These are phyloP conservation scores for Oreotrochilus melanogaster DNA, from an alignment of 2,113 vertebrate species.

Conservation along the genomic window DNA sequence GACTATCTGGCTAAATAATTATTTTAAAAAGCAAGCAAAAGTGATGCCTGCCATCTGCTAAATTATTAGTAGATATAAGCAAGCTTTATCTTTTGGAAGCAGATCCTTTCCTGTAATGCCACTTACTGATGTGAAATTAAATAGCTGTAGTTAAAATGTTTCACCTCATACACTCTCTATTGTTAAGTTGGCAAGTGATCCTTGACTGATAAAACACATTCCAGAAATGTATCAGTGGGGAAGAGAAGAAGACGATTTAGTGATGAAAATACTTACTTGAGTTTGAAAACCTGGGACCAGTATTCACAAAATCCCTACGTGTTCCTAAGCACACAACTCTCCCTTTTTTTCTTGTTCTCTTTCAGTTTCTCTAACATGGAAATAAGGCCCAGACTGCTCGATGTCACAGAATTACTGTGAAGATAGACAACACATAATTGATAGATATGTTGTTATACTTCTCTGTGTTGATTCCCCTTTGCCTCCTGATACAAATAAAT, in stretches of 20 bases:
- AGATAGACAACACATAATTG: not conserved
- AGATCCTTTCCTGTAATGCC: slow-evolving; percentile 10
- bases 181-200: not conserved
- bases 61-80: slow-evolving; percentile 38
- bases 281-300: not conserved
- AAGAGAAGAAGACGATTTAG: not conserved
- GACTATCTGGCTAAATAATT: slow-evolving; percentile 34
- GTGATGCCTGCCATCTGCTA: slow-evolving; percentile 7
- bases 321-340: not conserved
- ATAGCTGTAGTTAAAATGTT: not conserved
- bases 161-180: not conserved
- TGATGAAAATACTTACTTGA: not conserved
- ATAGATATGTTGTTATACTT: not conserved
- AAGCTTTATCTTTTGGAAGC: slow-evolving; percentile 18
- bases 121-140: slow-evolving; percentile 43
- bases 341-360: not conserved
- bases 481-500: not conserved
- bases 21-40: slow-evolving; percentile 16
- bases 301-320: not conserved
- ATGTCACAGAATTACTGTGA: not conserved
- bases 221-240: not conserved
- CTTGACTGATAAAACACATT: not conserved
- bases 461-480: not conserved
- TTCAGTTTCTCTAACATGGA: not conserved
- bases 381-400: not conserved